Percentiles rank a stretch among this genome's conserved stretches.
Evolutionary conservation across 2,888 invertebrate species (phyloP).

Genomic region (Chironomus tentans): DNA sequence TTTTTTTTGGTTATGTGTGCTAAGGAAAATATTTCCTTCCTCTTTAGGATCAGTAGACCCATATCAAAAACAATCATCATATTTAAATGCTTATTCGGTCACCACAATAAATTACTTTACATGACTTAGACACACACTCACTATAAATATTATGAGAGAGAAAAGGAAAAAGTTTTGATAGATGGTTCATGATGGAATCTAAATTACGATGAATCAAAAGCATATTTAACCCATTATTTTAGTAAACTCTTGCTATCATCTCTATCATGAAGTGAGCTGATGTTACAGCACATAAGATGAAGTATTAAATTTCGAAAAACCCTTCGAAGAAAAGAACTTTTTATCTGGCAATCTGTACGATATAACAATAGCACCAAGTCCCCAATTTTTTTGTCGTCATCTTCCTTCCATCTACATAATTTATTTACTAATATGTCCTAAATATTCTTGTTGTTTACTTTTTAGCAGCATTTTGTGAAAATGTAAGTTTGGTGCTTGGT

Average conservation of each 20-base stretch:
- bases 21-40: too few species aligned
- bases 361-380: not conserved
- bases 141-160: not conserved
- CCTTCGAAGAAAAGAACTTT: not conserved
- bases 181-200: not conserved
- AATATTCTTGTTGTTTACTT: too few species aligned
- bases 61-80: conserved; percentile 27
- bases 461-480: too few species aligned
- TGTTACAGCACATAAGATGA: too few species aligned
- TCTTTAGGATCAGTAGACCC: not conserved
- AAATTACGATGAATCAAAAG: conserved; percentile 12
- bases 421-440: too few species aligned
- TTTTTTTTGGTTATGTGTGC: too few species aligned
- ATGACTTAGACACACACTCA: not conserved
- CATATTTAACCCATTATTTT: conserved; percentile 26
- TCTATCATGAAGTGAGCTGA: not conserved
- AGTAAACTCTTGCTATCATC: not conserved
- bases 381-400: too few species aligned
- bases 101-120: conserved; percentile 24
- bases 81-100: conserved; percentile 10
- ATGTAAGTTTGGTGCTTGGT: too few species aligned
- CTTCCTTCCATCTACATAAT: too few species aligned
- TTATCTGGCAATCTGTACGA: not conserved
- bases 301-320: too few species aligned
- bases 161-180: not conserved